Base-by-base conservation (phyloP, 2,797 vertebrate species). In the Helostoma temminkii region DNA sequence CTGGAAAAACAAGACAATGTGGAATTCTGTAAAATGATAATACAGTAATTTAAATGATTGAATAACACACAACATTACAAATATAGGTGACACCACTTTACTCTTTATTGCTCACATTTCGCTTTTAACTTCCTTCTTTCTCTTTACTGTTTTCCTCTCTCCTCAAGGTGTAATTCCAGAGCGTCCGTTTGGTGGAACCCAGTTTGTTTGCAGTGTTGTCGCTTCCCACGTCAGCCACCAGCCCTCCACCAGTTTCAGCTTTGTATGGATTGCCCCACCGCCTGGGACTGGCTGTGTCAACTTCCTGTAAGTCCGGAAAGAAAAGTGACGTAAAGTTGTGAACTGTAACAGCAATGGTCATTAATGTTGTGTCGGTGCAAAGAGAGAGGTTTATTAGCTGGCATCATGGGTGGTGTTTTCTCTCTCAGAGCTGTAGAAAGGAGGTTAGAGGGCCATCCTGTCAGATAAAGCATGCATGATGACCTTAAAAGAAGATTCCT, bases 181-280 rank as follows among this genome's bases (percentile, higher is more conserved):
- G 84, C 95, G 96, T 30, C 97, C 96, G 86, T 98, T 97, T 73
- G 94, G 94, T 75, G 96, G 96, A 71, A 97, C 97, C 83, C 97
- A 99, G 93, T 99, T 98, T 68, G 97, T 99, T 88, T 99, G 98
- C 93, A 99, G 98, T 0, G 97, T 99, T 80, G 97, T 99, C 28
- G 97, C 98, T 0, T 99, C 98, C 25, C 97, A 99, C 0, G 97
- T 99, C 82, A 98, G 97, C 93, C 97, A 97, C 73, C 95, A 97
- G 75, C 96, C 97, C 18, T 96, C 96, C 66, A 98, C 95, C 85
- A 97, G 96, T 84, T 96, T 99, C 90, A 99, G 96, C 81, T 99
- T 99, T 28, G 94, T 98, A 58, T 99, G 98, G 98, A 99, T 98
- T 8, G 98, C 98, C 52, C 98, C 98, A 4, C 98, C 97, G 0